Base-by-base conservation (phyloP, 2,113 vertebrate genomes). In the Phocoena sinus region DNA sequence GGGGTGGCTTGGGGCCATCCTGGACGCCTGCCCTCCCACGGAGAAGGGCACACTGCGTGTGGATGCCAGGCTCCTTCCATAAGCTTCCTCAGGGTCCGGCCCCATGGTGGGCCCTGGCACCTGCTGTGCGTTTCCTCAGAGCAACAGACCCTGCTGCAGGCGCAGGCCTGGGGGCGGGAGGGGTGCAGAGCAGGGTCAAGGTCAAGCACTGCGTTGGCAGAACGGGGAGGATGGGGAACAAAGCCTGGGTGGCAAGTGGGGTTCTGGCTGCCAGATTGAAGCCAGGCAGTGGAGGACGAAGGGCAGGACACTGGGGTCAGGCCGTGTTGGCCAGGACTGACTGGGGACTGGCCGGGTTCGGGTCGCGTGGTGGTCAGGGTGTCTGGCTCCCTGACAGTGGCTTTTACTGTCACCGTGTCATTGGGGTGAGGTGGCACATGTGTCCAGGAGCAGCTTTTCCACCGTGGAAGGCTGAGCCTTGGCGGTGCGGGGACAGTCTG, bases 321-420 rank as follows among this genome's bases (percentile, higher is more conserved):
- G 26, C 7, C 60, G 28, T 23, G 41, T 8, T 47, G 82, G 41
- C 41, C 62, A 6, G 41, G 62, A 44, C 41, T 0, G 2, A 1
- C 21, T 6, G 13, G n/a, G 53, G 79, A 25, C n/a, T 9, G 44
- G 15, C 28, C 0, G 25, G 38, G 14, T 60, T 6, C 17, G 21
- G 31, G 63, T 18, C 31, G 26, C 1, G 0, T 2, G 20, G 0
- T 4, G 20, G 36, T 6, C 79, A 10, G n/a, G 56, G 23, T 8
- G 56, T 25, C 79, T 18, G 77, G 56, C n/a, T 25, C 41, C 31
- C 31, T 17, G 83, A 31, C 28, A 1, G 31, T 7, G 62, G 38
- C 12, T 17, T 50, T 26, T 12, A 3, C 1, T 1, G 8, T 25
- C 82, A 65, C 31, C 2, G 28, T 5, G 8, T 17, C 13, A 2